These are phyloP conservation scores for Cassiopea xamachana DNA, from an alignment of 30 jellyfish, hydroid and myxozoan genomes.

Conservation along the genomic window DNA sequence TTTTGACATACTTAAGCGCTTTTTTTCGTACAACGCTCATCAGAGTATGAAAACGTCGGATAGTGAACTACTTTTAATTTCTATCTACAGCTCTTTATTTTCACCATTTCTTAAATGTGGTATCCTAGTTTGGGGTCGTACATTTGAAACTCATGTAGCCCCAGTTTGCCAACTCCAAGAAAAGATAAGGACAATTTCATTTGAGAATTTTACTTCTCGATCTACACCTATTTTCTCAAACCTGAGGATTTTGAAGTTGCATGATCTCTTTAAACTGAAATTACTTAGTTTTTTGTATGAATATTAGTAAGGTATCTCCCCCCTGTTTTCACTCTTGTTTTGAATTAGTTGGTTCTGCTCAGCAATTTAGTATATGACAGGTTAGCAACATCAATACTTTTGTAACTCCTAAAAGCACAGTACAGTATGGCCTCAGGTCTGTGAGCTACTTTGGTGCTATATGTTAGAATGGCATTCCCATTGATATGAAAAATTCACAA, in stretches of 20 bases:
- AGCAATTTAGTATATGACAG: background rate
- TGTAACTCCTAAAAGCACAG: too few relatives aligned
- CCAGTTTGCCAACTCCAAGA: background rate
- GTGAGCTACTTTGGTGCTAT: too few relatives aligned
- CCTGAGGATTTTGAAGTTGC: background rate
- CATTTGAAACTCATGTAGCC: background rate
- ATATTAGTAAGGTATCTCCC: background rate
- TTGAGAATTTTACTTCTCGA: background rate
- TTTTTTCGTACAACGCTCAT: too few relatives aligned
- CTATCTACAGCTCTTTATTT: background rate
- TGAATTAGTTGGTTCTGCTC: background rate
- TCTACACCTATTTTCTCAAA: background rate
- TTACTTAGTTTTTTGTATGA: background rate
- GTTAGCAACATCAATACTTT: background rate
- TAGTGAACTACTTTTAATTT: too few relatives aligned
- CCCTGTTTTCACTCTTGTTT: background rate
- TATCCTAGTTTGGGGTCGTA: background rate
- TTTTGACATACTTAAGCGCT: too few relatives aligned
- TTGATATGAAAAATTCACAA: background rate
- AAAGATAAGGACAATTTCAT: background rate
- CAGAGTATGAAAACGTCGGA: too few relatives aligned
- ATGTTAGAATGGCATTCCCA: background rate
- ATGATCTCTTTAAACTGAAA: background rate
- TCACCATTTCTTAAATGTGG: background rate
- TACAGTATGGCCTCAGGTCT: too few relatives aligned